These are phyloP conservation scores for Lochmaea capreae DNA, from an alignment of 2,888 invertebrate species.

Conservation along the genomic window DNA sequence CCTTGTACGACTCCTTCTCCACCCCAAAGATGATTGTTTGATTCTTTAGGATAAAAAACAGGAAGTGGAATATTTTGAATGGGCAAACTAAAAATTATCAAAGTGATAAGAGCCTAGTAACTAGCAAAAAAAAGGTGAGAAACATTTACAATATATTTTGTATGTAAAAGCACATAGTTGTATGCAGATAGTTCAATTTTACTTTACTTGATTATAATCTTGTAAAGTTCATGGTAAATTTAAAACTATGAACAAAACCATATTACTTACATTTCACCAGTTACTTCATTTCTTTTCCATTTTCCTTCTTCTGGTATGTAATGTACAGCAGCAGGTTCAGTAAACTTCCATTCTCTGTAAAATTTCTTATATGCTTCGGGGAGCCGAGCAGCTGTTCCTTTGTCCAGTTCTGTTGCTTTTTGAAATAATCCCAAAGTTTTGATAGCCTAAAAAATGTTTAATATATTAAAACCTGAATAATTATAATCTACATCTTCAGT, in stretches of 20 bases:
- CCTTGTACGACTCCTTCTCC: slow-evolving; percentile 95
- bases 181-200: too few species aligned
- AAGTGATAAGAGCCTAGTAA: neutral
- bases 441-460: slow-evolving; percentile 53
- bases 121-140: neutral
- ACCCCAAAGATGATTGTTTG: slow-evolving; percentile 92
- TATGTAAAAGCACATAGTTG: too few species aligned
- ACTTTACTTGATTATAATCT: too few species aligned
- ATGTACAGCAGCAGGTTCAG: slow-evolving; percentile 72
- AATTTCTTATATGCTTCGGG: slow-evolving; percentile 89
- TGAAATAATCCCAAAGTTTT: slow-evolving; percentile 59
- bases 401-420: slow-evolving; percentile 67
- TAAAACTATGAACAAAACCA: slow-evolving; percentile 17
- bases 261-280: slow-evolving; percentile 75
- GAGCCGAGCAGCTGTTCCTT: slow-evolving; percentile 75
- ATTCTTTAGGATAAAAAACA: slow-evolving; percentile 81
- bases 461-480: neutral
- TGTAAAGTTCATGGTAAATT: neutral
- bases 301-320: slow-evolving; percentile 80
- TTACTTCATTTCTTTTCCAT: slow-evolving; percentile 79
- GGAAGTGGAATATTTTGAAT: slow-evolving; percentile 84
- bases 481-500: too few species aligned
- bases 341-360: slow-evolving; percentile 84
- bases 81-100: slow-evolving; percentile 66
- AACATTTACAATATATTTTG: neutral